These are phyloP conservation scores for Cheumatopsyche charites DNA, from an alignment of 1,140 invertebrate species.

Conservation along the genomic window DNA sequence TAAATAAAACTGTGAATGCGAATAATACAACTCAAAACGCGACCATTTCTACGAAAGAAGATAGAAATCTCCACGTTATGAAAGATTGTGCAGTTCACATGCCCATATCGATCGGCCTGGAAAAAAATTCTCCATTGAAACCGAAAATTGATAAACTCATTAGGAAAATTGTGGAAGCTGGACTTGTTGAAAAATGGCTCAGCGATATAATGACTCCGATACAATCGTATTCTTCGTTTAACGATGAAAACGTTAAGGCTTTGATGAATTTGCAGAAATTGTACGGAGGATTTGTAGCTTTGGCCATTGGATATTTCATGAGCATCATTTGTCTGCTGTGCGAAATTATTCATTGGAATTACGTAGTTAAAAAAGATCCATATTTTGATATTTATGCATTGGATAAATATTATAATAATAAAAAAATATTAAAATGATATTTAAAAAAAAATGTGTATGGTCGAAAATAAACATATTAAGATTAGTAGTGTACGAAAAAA, in stretches of 20 bases:
- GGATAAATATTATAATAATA: slow-evolving; percentile 60
- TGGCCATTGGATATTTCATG: slow-evolving; percentile 71
- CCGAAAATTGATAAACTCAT: slow-evolving; percentile 71
- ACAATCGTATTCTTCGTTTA: slow-evolving; percentile 52
- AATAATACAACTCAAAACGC: slow-evolving; percentile 36
- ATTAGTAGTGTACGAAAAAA: neutral
- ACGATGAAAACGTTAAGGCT: slow-evolving; percentile 66
- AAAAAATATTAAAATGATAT: slow-evolving; percentile 54
- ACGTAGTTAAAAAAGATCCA: slow-evolving; percentile 69
- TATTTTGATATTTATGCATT: slow-evolving; percentile 73
- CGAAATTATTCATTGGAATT: slow-evolving; percentile 72
- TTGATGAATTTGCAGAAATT: slow-evolving; percentile 77
- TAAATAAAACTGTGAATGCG: slow-evolving; percentile 5
- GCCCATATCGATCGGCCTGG: slow-evolving; percentile 78
- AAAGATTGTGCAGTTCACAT: slow-evolving; percentile 77
- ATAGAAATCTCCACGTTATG: slow-evolving; percentile 78
- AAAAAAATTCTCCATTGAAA: slow-evolving; percentile 81
- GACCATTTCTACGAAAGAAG: slow-evolving; percentile 49
- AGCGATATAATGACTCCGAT: slow-evolving; percentile 70
- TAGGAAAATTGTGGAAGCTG: slow-evolving; percentile 71
- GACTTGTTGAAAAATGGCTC: slow-evolving; percentile 79
- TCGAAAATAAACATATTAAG: neutral
- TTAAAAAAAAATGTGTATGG: slow-evolving; percentile 10
- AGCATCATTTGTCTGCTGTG: slow-evolving; percentile 63
- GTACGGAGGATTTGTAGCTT: slow-evolving; percentile 74